Base-by-base conservation (phyloP, 2,113 vertebrate genomes). In the Hypocryptadius cinnamomeus region DNA sequence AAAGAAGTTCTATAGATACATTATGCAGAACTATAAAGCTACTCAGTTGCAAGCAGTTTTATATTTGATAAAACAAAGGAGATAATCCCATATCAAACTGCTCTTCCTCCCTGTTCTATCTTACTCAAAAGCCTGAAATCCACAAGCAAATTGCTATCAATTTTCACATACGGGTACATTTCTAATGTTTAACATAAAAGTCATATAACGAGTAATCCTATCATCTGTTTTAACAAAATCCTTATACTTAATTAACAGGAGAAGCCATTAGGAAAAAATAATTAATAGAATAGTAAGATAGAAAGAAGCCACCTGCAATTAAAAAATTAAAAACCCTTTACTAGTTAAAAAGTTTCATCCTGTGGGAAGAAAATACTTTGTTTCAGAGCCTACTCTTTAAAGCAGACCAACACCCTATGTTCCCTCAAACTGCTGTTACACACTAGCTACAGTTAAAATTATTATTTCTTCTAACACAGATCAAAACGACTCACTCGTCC, bases 381-480 rank as follows among this genome's bases (percentile, higher is more conserved):
- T 80, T 79, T 24, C 61, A 59, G 64, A 61, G 37, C 9, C 78
- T 69, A 27, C 33, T 85, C 45, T 71, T 72, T 27, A 57, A 64
- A 68, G 47, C 17, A 69, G n/a, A 61, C 16, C 21, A 51, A 78
- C 22, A 78, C 8, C 8, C 0, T 13, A 23, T 0, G 2, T 30
- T 39, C 24, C 53, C 65, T 65, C 16, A 53, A 54, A 85, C 1
- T 60, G 60, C 66, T 72, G 40, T 33, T 65, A 48, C 20, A 61
- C 9, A 21, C 24, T 13, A 61, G 19, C 27, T 69, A 48, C 69
- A 89, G 48, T 50, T 79, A 76, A 57, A 90, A 35, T 40, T 71
- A 77, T 28, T 50, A 22, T 69, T 94, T 79, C 82, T 89, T 59
- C 74, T 64, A 85, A 54, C 15, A 51, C 11, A 71, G 50, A 94